A percentile compares a stretch with the other conserved stretches of the same genome.
These are phyloP conservation scores for Epizoanthus illoricatus DNA, from an alignment of 92 coral and sea anemone species.

Conservation along the genomic window DNA sequence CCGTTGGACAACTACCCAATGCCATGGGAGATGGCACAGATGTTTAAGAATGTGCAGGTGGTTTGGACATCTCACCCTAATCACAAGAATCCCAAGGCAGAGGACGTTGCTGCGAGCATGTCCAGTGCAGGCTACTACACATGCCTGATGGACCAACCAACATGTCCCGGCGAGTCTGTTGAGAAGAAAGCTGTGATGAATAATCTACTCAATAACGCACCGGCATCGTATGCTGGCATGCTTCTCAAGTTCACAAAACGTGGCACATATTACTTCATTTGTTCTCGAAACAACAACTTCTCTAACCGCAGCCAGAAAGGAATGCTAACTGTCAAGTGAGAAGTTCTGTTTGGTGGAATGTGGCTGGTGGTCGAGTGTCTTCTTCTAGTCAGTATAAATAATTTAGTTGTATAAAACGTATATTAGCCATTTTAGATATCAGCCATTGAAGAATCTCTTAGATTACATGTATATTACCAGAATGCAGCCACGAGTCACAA, in stretches of 20 bases:
- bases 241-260: conserved; percentile 64
- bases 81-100: conserved; percentile 56
- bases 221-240: conserved; percentile 90
- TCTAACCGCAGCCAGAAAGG: conserved; percentile 99
- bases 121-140: conserved; percentile 73
- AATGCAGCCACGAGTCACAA: too few relatives aligned
- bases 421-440: too few relatives aligned
- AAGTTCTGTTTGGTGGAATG: neutral
- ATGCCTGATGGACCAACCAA: conserved; percentile 27
- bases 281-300: conserved; percentile 94
- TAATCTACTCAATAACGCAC: conserved; percentile 83
- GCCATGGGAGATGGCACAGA: conserved; percentile 62
- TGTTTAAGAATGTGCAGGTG: conserved; percentile 64
- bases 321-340: conserved; percentile 60
- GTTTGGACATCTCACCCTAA: conserved; percentile 68
- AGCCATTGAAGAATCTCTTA: too few relatives aligned
- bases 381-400: too few relatives aligned
- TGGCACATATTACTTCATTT: conserved; percentile 76
- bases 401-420: too few relatives aligned
- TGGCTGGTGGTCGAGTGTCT: too few relatives aligned
- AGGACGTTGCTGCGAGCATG: conserved; percentile 75
- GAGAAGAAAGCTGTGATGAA: conserved; percentile 67
- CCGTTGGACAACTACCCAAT: conserved; percentile 76
- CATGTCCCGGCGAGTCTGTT: conserved; percentile 40
- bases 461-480: too few relatives aligned